Evolutionary conservation across 2,888 invertebrate species (phyloP), one percentile per base, ranked within the genome.

Genomic region (Alsophila aescularia): DNA sequence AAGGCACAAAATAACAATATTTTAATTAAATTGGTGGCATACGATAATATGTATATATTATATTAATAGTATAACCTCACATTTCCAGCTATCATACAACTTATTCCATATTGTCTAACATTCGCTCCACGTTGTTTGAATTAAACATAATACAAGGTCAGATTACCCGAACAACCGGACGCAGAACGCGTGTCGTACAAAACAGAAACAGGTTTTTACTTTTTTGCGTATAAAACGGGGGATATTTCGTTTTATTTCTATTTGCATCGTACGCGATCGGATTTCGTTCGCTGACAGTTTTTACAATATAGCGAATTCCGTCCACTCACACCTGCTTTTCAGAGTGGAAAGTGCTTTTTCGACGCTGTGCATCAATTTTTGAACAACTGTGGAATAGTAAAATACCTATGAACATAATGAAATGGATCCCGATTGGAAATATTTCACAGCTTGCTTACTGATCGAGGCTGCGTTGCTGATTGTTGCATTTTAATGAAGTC

Each of bases 261-360:
- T 69, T 65, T 72, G 63, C 63, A 57, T 58, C 65, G 66, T 63
- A 65, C 69, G 68, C 68, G 67, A 76, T 77, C 70, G 73, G 75
- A 73, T 77, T 74, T 70, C 70, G 68, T 64, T 49, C 59, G 63
- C 62, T 60, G 63, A 58, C 65, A 61, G 59, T 62, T 72, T 75
- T 70, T 66, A 71, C 72, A 72, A 72, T 72, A 74, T 66, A 69
- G 52, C 62, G 67, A 66, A 71, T 72, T 69, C 63, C 49, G 60
- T 60, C 58, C 57, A 60, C 48, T 67, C 62, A 50, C 70, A 73
- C 66, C 66, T 68, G 64, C 56, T 61, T 65, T 69, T 68, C 63
- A 66, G 60, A 52, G 58, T 64, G 54, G 60, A 69, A 61, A 69
- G 59, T 64, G 58, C 54, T 58, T 64, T 75, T 73, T 67, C 66